Percentiles rank a stretch among this genome's conserved stretches.
phyloP scores from a whole-genome alignment of 2,888 invertebrate species.

The Mechanitis messenoides region DNA sequence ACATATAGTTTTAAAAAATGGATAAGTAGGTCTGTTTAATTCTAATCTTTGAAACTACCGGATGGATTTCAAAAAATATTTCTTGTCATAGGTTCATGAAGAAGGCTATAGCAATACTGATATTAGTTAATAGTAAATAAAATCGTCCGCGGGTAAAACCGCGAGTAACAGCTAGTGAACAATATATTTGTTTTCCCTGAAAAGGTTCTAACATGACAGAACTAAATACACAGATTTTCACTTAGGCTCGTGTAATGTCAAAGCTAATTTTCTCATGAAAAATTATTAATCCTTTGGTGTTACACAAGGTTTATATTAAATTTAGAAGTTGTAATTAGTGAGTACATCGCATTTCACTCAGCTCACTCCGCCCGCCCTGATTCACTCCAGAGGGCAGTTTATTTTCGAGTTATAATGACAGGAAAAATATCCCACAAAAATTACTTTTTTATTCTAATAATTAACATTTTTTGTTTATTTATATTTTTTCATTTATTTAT shows the following conservation, averaged over 20 bases:
- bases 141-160: too few species aligned
- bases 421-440: slow-evolving; percentile 25
- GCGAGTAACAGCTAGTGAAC: too few species aligned
- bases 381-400: slow-evolving; percentile 37
- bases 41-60: too few species aligned
- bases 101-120: too few species aligned
- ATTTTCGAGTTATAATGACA: slow-evolving; percentile 32
- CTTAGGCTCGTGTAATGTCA: slow-evolving; percentile 14
- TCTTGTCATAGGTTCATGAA: too few species aligned
- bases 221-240: slow-evolving; percentile 22
- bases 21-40: too few species aligned
- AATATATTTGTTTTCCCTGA: background rate
- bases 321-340: slow-evolving; percentile 74
- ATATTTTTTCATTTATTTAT: too few species aligned
- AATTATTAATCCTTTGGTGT: slow-evolving; percentile 64
- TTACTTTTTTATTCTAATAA: slow-evolving; percentile 19
- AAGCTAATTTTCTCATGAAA: slow-evolving; percentile 52
- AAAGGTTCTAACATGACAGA: background rate
- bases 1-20: too few species aligned
- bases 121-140: too few species aligned
- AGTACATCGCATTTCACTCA: slow-evolving; percentile 74
- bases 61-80: too few species aligned
- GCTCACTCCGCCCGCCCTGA: slow-evolving; percentile 41
- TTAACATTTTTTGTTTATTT: too few species aligned
- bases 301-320: slow-evolving; percentile 72